A percentile compares a stretch with the other conserved stretches of the same genome.
Conservation (phyloP, 2,888 invertebrate genomes). For the Nephrotoma flavescens region DNA sequence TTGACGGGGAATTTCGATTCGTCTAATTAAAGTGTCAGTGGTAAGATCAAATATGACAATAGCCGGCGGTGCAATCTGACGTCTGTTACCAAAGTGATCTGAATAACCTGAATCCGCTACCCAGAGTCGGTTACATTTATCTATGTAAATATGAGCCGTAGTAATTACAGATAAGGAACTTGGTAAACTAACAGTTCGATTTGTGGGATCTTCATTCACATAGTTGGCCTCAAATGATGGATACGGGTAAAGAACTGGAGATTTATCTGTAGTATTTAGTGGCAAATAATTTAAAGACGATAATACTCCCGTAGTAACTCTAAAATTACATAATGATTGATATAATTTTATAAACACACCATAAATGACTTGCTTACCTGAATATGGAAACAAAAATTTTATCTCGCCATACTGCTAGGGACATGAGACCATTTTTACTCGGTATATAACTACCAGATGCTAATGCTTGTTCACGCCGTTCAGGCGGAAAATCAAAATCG, state of each 20-base stretch:
- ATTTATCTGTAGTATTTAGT: constrained; percentile 27
- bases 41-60: constrained; percentile 60
- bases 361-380: too few relatives aligned
- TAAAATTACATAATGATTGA: constrained; percentile 13
- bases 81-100: constrained; percentile 46
- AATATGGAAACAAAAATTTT: too few relatives aligned
- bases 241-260: constrained; percentile 58
- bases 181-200: neutral
- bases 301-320: constrained; percentile 55
- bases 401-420: too few relatives aligned
- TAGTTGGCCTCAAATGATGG: constrained; percentile 66
- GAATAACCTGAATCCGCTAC: constrained; percentile 65
- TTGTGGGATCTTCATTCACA: constrained; percentile 25
- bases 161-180: constrained; percentile 43
- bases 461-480: too few relatives aligned
- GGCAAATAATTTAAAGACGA: constrained; percentile 54
- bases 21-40: constrained; percentile 53
- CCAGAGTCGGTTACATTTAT: constrained; percentile 68
- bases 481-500: too few relatives aligned
- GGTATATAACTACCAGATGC: too few relatives aligned
- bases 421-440: too few relatives aligned
- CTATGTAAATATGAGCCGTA: constrained; percentile 56
- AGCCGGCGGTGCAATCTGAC: constrained; percentile 44
- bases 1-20: constrained; percentile 48
- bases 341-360: too few relatives aligned